A percentile compares a stretch with the other conserved stretches of the same genome.
These are phyloP conservation scores for Dolichallabes microphthalmus DNA, from an alignment of 2,113 vertebrate genomes.

Conservation along the genomic window DNA sequence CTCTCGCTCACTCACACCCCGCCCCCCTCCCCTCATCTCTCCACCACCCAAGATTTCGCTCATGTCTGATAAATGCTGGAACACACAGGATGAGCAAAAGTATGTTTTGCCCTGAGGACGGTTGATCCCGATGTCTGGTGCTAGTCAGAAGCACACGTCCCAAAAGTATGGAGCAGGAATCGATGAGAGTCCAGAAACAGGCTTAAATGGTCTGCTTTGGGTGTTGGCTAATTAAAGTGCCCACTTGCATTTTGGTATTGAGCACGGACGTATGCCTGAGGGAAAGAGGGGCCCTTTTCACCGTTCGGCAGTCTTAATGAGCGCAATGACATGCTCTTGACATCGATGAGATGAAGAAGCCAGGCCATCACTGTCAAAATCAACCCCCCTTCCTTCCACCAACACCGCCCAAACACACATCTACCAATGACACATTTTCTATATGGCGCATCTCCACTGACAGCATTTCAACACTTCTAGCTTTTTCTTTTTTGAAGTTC, in stretches of 20 bases:
- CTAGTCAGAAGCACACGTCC: constrained; percentile 6
- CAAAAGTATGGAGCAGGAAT: constrained; percentile 42
- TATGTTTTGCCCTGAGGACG: constrained; percentile 22
- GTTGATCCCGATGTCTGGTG: constrained; percentile 14
- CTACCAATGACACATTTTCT: constrained; percentile 65
- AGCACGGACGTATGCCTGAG: constrained; percentile 45
- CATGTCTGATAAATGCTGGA: constrained; percentile 53
- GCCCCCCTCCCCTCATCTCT: constrained; percentile 28
- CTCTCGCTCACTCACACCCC: constrained; percentile 43
- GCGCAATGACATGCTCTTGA: constrained; percentile 65
- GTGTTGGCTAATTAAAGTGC: constrained; percentile 48
- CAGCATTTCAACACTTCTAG: constrained; percentile 39
- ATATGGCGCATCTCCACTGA: constrained; percentile 64
- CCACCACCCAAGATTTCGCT: constrained; percentile 53
- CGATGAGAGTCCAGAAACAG: constrained; percentile 37
- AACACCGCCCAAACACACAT: constrained; percentile 54
- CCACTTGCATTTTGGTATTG: constrained; percentile 48
- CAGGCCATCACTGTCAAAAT: constrained; percentile 62
- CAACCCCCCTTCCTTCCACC: neutral
- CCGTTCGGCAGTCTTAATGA: constrained; percentile 70
- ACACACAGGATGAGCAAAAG: constrained; percentile 30
- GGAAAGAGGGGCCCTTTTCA: constrained; percentile 48
- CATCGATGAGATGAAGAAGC: constrained; percentile 66
- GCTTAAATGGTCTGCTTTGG: constrained; percentile 48
- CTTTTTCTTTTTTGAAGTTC: neutral